Percentiles rank a stretch among this genome's conserved stretches.
These are phyloP conservation scores for Boulengeromyrus knoepffleri DNA, from an alignment of 2,113 vertebrate species.

Conservation along the genomic window DNA sequence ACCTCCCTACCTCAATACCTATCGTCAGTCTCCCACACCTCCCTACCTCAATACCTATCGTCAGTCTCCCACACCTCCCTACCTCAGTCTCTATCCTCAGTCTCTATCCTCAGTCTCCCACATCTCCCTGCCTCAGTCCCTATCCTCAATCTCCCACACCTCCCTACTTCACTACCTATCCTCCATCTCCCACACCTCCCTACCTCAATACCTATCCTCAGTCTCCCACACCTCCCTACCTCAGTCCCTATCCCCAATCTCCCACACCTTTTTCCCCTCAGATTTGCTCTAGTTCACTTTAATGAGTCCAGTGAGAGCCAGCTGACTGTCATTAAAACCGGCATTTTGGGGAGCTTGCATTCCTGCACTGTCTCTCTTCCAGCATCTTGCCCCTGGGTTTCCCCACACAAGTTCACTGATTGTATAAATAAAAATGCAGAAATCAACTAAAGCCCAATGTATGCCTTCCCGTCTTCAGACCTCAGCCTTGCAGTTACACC, in stretches of 20 bases:
- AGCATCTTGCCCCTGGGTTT: background rate
- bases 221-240: background rate
- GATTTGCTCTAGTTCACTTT: background rate
- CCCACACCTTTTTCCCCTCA: background rate
- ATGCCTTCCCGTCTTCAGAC: background rate
- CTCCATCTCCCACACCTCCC: no score
- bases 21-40: no score
- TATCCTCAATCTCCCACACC: no score
- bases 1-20: no score
- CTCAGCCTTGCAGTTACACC: background rate
- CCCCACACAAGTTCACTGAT: background rate
- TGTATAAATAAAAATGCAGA: background rate
- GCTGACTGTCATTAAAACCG: background rate
- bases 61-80: no score
- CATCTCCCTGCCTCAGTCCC: no score
- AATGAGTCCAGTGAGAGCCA: background rate
- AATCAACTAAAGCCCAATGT: background rate
- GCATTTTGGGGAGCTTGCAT: background rate
- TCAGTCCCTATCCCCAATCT: background rate
- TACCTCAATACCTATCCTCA: background rate
- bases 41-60: no score
- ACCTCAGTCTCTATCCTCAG: no score
- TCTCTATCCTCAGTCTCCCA: no score
- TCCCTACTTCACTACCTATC: accelerated
- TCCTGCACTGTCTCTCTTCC: background rate